Evolutionary conservation across 2,888 invertebrate species (phyloP), one percentile per base, ranked within the genome.

Genomic region (Eudemis profundana): DNA sequence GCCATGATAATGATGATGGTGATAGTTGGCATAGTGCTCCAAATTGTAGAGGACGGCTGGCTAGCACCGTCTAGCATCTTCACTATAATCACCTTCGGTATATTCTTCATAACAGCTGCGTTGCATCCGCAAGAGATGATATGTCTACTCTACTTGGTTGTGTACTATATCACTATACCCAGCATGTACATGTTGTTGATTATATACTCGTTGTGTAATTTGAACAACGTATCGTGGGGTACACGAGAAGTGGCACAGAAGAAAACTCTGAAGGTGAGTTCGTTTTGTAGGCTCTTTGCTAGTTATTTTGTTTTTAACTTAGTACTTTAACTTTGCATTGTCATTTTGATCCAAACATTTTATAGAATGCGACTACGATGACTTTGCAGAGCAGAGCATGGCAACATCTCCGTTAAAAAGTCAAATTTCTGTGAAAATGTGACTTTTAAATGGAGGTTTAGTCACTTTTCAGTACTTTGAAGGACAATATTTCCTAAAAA

Each of bases 141-240:
- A 47, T 97, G 97, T 70, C 84, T 98, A n/a, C 82, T 95, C 38
- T 96, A 95, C 74, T 94, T 96, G 14, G 80, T 94, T 66, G 94
- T 98, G 42, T 98, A 98, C 84, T 91, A 90, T 66, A 95, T 98
- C 50, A 97, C 98, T 4, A 97, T 98, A 59, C 98, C 98, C 0
- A 97, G 97, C 71, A 98, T 98, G 96, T 98, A 98, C 84, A 95
- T 98, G 94, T 89, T 98, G 79, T 93, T 98, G 60, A 96, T 98
- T 71, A 96, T 98, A 62, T 98, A 97, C 83, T 97, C 98, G 0
- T 93, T 98, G 23, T 97, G 98, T 82, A 98, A 98, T 83, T 93
- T 98, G 89, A 97, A 98, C 83, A 96, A 97, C 77, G 96, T 98
- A 3, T 95, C 96, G 1, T 98, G 98, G 98, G 98, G 98, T 4